Conservation (phyloP, 2,113 vertebrate species). For the Lota lota region DNA sequence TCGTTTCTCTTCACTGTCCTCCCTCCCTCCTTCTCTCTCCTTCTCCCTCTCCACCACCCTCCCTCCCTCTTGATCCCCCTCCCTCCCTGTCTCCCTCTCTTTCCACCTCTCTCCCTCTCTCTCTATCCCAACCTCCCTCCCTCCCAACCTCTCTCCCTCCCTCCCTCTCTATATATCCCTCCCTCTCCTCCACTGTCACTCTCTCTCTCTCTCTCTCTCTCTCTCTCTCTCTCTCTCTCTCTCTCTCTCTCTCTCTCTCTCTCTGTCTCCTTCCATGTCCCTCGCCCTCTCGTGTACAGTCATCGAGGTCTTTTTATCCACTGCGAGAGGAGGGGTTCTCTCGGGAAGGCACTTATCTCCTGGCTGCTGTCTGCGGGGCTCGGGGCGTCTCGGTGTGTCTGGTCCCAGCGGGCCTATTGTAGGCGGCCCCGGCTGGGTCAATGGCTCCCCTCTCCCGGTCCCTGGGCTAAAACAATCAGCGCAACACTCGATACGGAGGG, state of each 20-base stretch:
- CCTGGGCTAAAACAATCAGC: constrained; percentile 63
- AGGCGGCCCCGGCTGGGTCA: constrained; percentile 46
- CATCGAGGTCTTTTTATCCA: constrained; percentile 23
- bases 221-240: background rate
- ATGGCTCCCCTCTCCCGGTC: constrained; percentile 37
- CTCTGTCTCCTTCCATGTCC: constrained; percentile 6
- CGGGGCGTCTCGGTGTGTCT: constrained; percentile 30
- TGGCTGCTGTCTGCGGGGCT: constrained; percentile 27
- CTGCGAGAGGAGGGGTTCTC: background rate
- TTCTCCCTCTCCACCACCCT: too few relatives aligned
- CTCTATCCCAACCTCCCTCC: too few relatives aligned
- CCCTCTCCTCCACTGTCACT: too few relatives aligned
- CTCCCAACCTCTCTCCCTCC: too few relatives aligned
- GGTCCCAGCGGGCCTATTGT: constrained; percentile 51
- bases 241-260: constrained; percentile 5
- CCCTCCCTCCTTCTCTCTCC: too few relatives aligned
- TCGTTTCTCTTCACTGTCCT: constrained; percentile 4
- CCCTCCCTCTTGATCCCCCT: too few relatives aligned
- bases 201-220: too few relatives aligned
- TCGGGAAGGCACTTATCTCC: constrained; percentile 43
- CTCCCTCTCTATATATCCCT: too few relatives aligned
- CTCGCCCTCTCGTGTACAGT: background rate
- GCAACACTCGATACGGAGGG: constrained; percentile 51
- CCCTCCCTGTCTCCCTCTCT: too few relatives aligned
- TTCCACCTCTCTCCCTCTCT: too few relatives aligned